Evolutionary conservation across 2,113 vertebrate genomes (phyloP).

Genomic region (Rhipidura dahli): DNA sequence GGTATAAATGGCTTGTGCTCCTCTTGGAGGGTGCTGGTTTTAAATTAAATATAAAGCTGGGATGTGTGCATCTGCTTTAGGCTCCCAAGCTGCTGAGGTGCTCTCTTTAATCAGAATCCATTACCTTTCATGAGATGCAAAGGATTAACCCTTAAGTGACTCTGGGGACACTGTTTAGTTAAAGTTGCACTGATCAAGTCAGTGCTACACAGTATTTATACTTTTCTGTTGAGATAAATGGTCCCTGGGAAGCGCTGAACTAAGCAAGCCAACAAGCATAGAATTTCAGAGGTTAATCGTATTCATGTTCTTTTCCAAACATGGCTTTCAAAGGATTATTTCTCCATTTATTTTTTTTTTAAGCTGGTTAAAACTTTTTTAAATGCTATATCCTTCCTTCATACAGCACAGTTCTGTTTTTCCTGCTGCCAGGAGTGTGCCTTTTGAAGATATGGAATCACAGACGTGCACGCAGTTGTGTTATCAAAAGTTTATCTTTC

Average conservation of each 20-base stretch:
- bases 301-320: constrained; percentile 34
- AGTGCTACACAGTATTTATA: neutral
- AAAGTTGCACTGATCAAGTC: neutral
- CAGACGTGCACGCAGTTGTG: neutral
- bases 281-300: constrained; percentile 57
- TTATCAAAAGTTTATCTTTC: neutral
- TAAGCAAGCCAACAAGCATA: constrained; percentile 11
- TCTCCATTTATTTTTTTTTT: neutral
- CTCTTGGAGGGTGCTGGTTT: constrained; percentile 24
- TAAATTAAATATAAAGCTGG: constrained; percentile 34
- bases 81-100: neutral
- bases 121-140: neutral
- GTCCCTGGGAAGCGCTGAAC: neutral
- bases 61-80: neutral
- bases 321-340: constrained; percentile 34
- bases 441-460: neutral
- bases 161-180: neutral
- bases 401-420: neutral
- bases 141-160: constrained; percentile 50
- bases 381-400: neutral
- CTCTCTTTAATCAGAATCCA: constrained; percentile 40
- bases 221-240: constrained; percentile 14
- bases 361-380: neutral
- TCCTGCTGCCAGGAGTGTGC: neutral
- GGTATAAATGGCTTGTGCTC: constrained; percentile 14